These are phyloP conservation scores for Polypterus bichir DNA, from an alignment of 2,113 vertebrate species.

Conservation along the genomic window DNA sequence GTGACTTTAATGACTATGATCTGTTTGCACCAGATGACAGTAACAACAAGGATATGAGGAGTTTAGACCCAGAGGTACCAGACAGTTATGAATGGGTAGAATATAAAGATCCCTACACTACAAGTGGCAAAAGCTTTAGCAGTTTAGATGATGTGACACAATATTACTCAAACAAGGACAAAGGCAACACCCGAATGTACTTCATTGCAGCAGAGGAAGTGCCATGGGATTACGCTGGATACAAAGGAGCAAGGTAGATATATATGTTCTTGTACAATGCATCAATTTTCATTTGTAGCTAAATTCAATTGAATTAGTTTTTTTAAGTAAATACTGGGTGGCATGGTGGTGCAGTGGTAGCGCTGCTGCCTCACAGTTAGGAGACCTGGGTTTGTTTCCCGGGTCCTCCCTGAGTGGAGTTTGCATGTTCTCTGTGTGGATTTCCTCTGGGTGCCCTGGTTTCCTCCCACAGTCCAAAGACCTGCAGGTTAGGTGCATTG, in stretches of 20 bases:
- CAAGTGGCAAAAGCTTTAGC: conserved; percentile 35
- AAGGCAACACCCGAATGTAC: conserved; percentile 57
- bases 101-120: conserved; percentile 69
- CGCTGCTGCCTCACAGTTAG: too few relatives aligned
- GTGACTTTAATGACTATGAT: conserved; percentile 57
- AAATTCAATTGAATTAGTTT: too few relatives aligned
- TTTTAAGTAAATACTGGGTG: too few relatives aligned
- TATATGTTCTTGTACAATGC: background rate
- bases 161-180: conserved; percentile 51
- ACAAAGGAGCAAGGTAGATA: conserved; percentile 41
- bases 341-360: too few relatives aligned
- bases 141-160: conserved; percentile 51
- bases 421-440: too few relatives aligned
- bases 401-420: too few relatives aligned
- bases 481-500: too few relatives aligned
- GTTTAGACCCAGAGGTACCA: conserved; percentile 11
- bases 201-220: conserved; percentile 80
- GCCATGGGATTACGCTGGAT: conserved; percentile 73
- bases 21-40: conserved; percentile 37
- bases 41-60: conserved; percentile 20
- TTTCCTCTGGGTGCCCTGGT: too few relatives aligned
- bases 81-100: conserved; percentile 55
- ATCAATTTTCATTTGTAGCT: background rate
- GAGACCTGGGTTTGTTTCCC: too few relatives aligned
- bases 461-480: too few relatives aligned